A percentile compares a stretch with the other conserved stretches of the same genome.
Conservation (phyloP, 2,113 vertebrate genomes). For the Nipponia nippon region DNA sequence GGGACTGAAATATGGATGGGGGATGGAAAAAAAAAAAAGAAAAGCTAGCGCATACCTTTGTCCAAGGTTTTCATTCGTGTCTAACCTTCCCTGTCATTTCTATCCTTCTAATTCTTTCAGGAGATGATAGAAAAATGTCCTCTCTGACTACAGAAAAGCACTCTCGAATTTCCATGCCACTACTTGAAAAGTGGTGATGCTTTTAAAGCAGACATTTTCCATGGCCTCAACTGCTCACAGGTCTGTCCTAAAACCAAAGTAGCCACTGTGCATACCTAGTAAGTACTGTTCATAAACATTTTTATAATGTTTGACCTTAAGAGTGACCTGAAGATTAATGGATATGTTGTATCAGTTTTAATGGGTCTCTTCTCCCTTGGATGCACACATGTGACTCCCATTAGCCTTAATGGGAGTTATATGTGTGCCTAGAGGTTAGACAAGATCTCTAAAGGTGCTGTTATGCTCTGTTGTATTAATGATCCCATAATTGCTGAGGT, state of each 20-base stretch:
- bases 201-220: constrained; percentile 47
- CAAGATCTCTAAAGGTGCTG: constrained; percentile 42
- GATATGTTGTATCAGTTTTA: constrained; percentile 56
- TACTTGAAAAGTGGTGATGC: constrained; percentile 3
- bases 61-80: constrained; percentile 17
- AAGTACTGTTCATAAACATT: constrained; percentile 60
- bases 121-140: constrained; percentile 11
- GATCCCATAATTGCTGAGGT: constrained; percentile 62
- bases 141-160: background rate
- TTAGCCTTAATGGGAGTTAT: constrained; percentile 60
- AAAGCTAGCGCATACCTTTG: constrained; percentile 14
- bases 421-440: constrained; percentile 58
- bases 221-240: constrained; percentile 11
- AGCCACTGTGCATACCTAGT: constrained; percentile 18
- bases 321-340: constrained; percentile 62
- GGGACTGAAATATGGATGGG: background rate
- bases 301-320: constrained; percentile 64
- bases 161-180: background rate
- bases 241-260: constrained; percentile 9
- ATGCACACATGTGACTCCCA: constrained; percentile 57
- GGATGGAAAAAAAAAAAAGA: constrained; percentile 18
- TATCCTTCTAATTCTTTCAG: constrained; percentile 34
- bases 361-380: constrained; percentile 54
- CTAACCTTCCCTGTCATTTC: constrained; percentile 26
- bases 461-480: constrained; percentile 52